Percentiles rank a stretch among this genome's conserved stretches.
Evolutionary conservation across 2,888 invertebrate genomes (phyloP).

Genomic region (Branchipolynoe longqiensis): DNA sequence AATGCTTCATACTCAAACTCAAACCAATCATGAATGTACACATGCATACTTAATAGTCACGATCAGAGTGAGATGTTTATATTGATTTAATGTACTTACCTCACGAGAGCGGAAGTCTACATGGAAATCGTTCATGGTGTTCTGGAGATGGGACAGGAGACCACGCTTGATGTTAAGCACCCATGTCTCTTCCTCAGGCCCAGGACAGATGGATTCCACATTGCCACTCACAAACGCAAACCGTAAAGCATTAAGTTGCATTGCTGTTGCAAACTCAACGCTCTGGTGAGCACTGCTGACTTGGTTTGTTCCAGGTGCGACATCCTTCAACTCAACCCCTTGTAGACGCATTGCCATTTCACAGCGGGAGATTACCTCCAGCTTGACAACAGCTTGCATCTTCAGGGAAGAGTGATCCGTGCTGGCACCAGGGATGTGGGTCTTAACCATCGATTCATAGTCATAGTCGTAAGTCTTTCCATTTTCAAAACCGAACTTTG

Average conservation of each 20-base stretch:
- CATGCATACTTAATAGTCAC: too few relatives aligned
- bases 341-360: conserved; percentile 73
- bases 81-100: too few relatives aligned
- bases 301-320: conserved; percentile 71
- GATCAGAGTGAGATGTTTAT: too few relatives aligned
- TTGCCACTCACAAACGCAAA: conserved; percentile 91
- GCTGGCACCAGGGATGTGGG: conserved; percentile 87
- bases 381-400: conserved; percentile 80
- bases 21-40: too few relatives aligned
- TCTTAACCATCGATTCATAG: conserved; percentile 87
- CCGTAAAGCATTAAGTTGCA: conserved; percentile 88
- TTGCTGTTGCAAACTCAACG: conserved; percentile 81
- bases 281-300: background rate
- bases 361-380: conserved; percentile 79
- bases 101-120: conserved; percentile 71
- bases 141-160: conserved; percentile 92
- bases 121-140: conserved; percentile 86
- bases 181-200: conserved; percentile 87
- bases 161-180: conserved; percentile 95
- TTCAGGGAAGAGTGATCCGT: conserved; percentile 80
- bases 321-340: conserved; percentile 78
- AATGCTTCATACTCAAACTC: too few relatives aligned
- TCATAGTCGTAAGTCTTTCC: conserved; percentile 91
- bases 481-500: conserved; percentile 82
- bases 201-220: conserved; percentile 89